Conservation (phyloP, 1,140 invertebrate species). For the Drosophila melanica region DNA sequence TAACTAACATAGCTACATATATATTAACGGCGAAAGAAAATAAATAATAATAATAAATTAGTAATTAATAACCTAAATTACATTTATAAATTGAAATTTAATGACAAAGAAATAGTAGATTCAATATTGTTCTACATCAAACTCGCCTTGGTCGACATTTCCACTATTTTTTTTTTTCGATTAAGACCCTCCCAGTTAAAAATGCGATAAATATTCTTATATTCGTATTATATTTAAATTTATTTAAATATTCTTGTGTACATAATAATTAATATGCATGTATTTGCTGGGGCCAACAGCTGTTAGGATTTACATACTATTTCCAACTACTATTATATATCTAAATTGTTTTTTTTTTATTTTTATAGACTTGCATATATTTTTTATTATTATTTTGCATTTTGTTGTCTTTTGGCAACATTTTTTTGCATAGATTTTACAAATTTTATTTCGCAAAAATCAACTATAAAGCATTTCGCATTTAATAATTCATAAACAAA, state of each 20-base stretch:
- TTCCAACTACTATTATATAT: conserved; percentile 51
- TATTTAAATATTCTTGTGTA: conserved; percentile 45
- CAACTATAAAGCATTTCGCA: conserved; percentile 69
- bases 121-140: no score
- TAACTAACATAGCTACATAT: no score
- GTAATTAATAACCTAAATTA: no score
- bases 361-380: not conserved
- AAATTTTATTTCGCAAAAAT: conserved; percentile 61
- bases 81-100: no score
- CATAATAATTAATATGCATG: conserved; percentile 55
- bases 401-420: conserved; percentile 19
- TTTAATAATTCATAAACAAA: conserved; percentile 51
- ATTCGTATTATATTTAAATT: conserved; percentile 53
- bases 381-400: conserved; percentile 29
- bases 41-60: no score
- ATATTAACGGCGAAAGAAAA: no score
- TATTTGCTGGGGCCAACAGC: conserved; percentile 44
- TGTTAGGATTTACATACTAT: conserved; percentile 62
- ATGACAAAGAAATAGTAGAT: no score
- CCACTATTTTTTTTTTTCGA: no score
- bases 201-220: conserved; percentile 4
- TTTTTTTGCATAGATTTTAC: conserved; percentile 37
- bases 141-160: no score
- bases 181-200: not conserved
- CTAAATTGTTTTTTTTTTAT: conserved; percentile 25